Conservation (phyloP, 2,797 vertebrate species). For the Peromyscus attwateri region DNA sequence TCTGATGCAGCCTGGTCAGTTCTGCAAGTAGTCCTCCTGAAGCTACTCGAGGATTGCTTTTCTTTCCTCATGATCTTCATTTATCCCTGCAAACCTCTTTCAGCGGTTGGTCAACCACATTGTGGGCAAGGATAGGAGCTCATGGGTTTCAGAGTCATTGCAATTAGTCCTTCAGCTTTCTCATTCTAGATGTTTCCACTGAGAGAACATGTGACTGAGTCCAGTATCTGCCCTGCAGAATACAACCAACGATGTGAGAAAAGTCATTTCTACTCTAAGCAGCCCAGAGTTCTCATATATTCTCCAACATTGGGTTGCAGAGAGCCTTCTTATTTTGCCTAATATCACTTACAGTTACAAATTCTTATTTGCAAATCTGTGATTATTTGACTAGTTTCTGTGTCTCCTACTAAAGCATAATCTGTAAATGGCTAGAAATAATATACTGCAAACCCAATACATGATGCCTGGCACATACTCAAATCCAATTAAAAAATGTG, state of each 20-base stretch:
- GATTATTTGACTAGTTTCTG: constrained; percentile 3
- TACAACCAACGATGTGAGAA: neutral
- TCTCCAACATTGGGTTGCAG: neutral
- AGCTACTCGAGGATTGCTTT: neutral
- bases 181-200: neutral
- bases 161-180: neutral
- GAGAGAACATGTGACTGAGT: neutral
- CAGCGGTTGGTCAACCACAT: neutral
- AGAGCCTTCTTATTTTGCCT: neutral
- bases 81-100: neutral
- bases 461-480: neutral
- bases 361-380: constrained; percentile 7
- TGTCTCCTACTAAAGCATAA: constrained; percentile 17
- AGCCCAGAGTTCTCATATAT: neutral
- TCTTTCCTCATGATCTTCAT: neutral
- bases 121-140: neutral
- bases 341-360: neutral
- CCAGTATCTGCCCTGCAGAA: neutral
- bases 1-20: neutral
- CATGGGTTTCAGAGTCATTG: neutral
- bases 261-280: neutral
- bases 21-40: neutral
- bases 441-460: neutral
- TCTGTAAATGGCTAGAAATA: neutral
- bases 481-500: constrained; percentile 20